A percentile compares a stretch with the other conserved stretches of the same genome.
Conservation (phyloP, 2,888 invertebrate genomes). For the Drosophila kokeensis region DNA sequence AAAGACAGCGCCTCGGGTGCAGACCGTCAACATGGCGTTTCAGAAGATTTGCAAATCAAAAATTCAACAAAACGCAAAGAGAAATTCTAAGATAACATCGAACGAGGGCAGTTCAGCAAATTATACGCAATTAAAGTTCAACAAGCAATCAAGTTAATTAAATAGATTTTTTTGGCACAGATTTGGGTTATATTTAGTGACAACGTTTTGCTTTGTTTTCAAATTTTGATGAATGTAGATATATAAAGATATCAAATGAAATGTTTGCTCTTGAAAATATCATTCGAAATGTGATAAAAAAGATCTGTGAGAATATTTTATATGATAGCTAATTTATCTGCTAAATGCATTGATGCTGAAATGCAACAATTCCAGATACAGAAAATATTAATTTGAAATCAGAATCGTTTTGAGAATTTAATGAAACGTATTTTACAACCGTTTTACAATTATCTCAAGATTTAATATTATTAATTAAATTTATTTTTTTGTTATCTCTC, state of each 20-base stretch:
- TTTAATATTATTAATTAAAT: neutral
- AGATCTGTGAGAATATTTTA: neutral
- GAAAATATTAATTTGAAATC: neutral
- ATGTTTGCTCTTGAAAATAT: neutral
- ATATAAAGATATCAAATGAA: neutral
- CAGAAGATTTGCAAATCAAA: conserved; percentile 68
- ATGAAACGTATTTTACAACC: neutral
- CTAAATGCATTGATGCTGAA: neutral
- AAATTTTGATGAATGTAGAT: neutral
- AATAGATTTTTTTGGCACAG: neutral
- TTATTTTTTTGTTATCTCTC: neutral
- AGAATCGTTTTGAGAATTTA: neutral
- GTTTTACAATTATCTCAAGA: neutral
- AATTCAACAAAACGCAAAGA: conserved; percentile 34
- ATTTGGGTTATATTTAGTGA: neutral
- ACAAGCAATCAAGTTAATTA: neutral
- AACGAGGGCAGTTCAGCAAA: conserved; percentile 41
- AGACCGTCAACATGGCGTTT: conserved; percentile 41
- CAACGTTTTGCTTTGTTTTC: neutral
- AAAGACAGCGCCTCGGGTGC: conserved; percentile 33
- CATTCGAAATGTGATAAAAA: neutral
- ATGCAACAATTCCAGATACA: neutral
- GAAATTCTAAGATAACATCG: conserved; percentile 57
- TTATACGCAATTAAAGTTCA: conserved; percentile 7
- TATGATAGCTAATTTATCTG: neutral